A percentile compares a stretch with the other conserved stretches of the same genome.
phyloP scores from a whole-genome alignment of 2,797 vertebrate genomes.

The Craterocephalus amniculus region DNA sequence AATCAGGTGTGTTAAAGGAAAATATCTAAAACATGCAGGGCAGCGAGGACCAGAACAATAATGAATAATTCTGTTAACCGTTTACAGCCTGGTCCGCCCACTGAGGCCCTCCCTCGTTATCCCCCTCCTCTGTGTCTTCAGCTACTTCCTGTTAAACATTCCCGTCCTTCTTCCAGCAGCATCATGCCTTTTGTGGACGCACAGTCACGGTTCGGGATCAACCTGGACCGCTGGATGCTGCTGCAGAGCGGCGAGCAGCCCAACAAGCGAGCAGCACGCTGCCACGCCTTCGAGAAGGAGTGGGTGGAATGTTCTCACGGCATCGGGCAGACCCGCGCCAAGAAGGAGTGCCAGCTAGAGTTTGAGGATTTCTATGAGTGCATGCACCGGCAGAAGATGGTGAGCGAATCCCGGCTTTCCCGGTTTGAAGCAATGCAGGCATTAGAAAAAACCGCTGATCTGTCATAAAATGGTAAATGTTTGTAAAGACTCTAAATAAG shows the following conservation, averaged over 20 bases:
- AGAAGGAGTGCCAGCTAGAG: slow-evolving; percentile 88
- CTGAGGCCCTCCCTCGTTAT: too few relatives aligned
- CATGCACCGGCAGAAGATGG: slow-evolving; percentile 85
- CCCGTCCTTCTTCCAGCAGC: slow-evolving; percentile 36
- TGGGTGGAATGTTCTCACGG: slow-evolving; percentile 91
- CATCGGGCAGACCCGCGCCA: slow-evolving; percentile 87
- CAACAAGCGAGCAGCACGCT: slow-evolving; percentile 62
- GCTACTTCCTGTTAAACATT: too few relatives aligned
- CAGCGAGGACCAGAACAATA: too few relatives aligned
- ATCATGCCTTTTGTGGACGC: slow-evolving; percentile 91
- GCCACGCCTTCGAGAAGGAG: slow-evolving; percentile 94
- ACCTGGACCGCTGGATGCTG: slow-evolving; percentile 85
- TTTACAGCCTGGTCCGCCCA: too few relatives aligned
- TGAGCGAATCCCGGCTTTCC: slow-evolving; percentile 40
- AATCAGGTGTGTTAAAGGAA: too few relatives aligned
- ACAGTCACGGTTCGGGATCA: slow-evolving; percentile 85
- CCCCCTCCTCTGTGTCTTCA: too few relatives aligned
- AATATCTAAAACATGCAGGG: too few relatives aligned
- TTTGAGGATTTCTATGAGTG: slow-evolving; percentile 92
- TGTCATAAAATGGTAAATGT: too few relatives aligned
- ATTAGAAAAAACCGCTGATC: too few relatives aligned
- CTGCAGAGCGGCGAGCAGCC: slow-evolving; percentile 86
- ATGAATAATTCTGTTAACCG: too few relatives aligned
- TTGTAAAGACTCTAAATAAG: too few relatives aligned
- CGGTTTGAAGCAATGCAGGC: too few relatives aligned